These are phyloP conservation scores for Acrobeloides nanus DNA, from an alignment of 2,888 invertebrate genomes.

Conservation along the genomic window DNA sequence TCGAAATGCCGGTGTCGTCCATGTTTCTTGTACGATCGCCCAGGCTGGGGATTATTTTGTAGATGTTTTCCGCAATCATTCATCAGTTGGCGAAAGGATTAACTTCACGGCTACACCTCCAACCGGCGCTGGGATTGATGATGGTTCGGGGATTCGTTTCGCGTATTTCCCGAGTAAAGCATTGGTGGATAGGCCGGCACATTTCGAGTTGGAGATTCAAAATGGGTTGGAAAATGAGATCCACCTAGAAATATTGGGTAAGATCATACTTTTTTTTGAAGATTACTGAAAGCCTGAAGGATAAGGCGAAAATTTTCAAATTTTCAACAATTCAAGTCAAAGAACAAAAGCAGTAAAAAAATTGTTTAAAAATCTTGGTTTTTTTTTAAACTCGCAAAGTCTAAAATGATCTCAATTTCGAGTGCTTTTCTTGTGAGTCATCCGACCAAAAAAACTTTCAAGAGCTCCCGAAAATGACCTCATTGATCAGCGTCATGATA, in stretches of 20 bases:
- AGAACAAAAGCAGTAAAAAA: not conserved
- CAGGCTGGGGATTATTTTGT: slow-evolving; percentile 11
- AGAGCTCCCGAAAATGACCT: too few relatives aligned
- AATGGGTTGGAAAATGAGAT: slow-evolving; percentile 30
- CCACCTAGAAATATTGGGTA: slow-evolving; percentile 31
- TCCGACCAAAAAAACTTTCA: too few relatives aligned
- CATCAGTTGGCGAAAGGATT: slow-evolving; percentile 13
- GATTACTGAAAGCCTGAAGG: not conserved
- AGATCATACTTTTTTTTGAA: slow-evolving; percentile 1
- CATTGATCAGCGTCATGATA: too few relatives aligned
- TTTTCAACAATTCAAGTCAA: not conserved
- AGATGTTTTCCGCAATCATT: slow-evolving; percentile 10
- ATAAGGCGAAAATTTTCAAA: slow-evolving; percentile 3
- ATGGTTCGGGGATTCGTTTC: too few relatives aligned
- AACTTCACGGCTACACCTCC: slow-evolving; percentile 10
- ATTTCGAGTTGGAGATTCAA: slow-evolving; percentile 22
- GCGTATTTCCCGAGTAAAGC: slow-evolving; percentile 14
- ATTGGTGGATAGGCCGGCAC: slow-evolving; percentile 22
- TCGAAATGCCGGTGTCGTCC: slow-evolving; percentile 4
- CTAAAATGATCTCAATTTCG: not conserved
- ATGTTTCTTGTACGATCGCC: slow-evolving; percentile 8
- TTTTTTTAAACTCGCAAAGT: not conserved
- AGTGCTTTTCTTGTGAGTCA: not conserved
- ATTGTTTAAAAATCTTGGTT: not conserved
- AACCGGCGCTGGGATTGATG: slow-evolving; percentile 5